Base-by-base conservation (phyloP, 2,888 invertebrate species). In the Lomographa bimaculata region DNA sequence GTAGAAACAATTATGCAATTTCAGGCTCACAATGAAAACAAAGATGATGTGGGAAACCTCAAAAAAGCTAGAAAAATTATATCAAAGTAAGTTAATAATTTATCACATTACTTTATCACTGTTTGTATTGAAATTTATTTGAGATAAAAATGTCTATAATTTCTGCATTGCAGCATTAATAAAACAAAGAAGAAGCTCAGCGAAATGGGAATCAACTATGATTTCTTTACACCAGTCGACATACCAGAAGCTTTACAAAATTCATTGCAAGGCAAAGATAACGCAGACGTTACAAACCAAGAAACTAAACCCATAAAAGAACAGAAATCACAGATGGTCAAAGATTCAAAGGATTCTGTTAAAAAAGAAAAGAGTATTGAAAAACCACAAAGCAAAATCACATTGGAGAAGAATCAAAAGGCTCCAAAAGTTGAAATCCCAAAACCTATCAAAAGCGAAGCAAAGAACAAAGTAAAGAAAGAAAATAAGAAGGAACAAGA, bases 181-280 rank as follows among this genome's bases (percentile, higher is more conserved):
- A 86, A 80, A 54, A 89, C 82, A 33, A 79, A 90, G 52, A 67
- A 79, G 41, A 90, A 79, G 53, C 64, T 92, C 5, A 72, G 70
- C 43, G 76, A 75, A 28, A 40, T 90, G 7, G 91, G 91, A 1
- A 90, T 92, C 41, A 74, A 90, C 47, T 91, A 90, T 64, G 81
- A 87, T 36, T 84, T 89, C 44, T 85, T 91, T 40, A 64, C 69
- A 52, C 90, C 91, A 32, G 82, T 87, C 12, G 89, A 90, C 63
- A 62, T 90, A 18, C 90, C 90, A 12, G 74, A 77, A 54, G 63
- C 36, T 10, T 54, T 86, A 27, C 8, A 35, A 23, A 16, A 54
- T 11, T 45, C 55, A 21, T 45, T 57, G 25, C 39, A 62, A 16
- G 42, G 60, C 1, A 56, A 51, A 30, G 36, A 23, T n/a, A 45